phyloP scores from a whole-genome alignment of 1,140 invertebrate genomes.

The Bicyclus anynana region DNA sequence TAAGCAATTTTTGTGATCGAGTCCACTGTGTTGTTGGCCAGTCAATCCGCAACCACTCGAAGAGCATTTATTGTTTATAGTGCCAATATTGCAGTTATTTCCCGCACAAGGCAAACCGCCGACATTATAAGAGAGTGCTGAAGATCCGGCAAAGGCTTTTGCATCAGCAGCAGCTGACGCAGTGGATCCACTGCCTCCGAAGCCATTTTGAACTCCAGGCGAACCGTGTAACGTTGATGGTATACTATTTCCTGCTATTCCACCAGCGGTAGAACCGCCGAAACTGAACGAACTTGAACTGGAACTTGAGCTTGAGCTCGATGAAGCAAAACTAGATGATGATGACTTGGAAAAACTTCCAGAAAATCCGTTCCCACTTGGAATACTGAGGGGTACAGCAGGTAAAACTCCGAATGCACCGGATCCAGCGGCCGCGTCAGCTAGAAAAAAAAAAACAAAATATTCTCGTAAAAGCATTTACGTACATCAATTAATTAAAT shows the following conservation, averaged over 20 bases:
- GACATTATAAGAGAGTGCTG: conserved; percentile 14
- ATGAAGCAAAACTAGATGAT: conserved; percentile 57
- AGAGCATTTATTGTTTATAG: conserved; percentile 17
- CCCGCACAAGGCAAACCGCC: conserved; percentile 17
- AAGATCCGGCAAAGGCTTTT: conserved; percentile 31
- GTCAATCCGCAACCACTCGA: conserved; percentile 29
- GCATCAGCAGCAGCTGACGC: conserved; percentile 16
- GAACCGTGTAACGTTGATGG: conserved; percentile 9
- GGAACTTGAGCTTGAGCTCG: conserved; percentile 58
- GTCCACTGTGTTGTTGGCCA: not conserved
- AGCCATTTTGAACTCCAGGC: conserved; percentile 10
- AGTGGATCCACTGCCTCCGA: conserved; percentile 3
- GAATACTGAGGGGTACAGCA: conserved; percentile 34
- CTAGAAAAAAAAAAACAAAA: conserved; percentile 38
- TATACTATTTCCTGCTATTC: conserved; percentile 10
- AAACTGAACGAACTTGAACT: conserved; percentile 59
- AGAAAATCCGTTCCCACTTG: conserved; percentile 43
- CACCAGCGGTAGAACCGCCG: conserved; percentile 33
- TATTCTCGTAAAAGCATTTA: too few relatives aligned
- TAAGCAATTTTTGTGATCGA: conserved; percentile 21
- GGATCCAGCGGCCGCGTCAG: conserved; percentile 45
- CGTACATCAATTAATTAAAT: too few relatives aligned
- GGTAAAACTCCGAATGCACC: conserved; percentile 36
- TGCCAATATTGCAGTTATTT: conserved; percentile 11
- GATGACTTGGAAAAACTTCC: conserved; percentile 60